Evolutionary conservation across 2,888 invertebrate genomes (phyloP).

Genomic region (Tanaodytes sp.): DNA sequence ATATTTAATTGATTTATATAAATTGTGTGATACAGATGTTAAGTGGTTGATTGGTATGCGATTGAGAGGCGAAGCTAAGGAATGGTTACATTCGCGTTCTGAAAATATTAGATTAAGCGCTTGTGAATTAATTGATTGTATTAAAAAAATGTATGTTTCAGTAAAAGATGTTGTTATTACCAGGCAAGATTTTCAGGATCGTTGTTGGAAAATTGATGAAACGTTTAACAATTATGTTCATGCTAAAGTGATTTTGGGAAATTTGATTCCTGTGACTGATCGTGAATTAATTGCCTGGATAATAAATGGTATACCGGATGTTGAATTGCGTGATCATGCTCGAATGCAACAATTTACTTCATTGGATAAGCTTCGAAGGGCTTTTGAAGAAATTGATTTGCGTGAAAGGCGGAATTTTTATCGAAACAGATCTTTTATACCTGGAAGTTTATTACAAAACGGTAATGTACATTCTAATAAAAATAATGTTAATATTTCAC

Average conservation of each 20-base stretch:
- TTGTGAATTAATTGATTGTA: constrained; percentile 19
- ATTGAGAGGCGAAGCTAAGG: constrained; percentile 40
- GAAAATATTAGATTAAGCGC: constrained; percentile 36
- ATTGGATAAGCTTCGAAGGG: too few relatives aligned
- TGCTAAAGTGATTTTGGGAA: constrained; percentile 49
- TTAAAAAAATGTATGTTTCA: constrained; percentile 50
- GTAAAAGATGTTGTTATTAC: constrained; percentile 32
- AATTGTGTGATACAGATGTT: constrained; percentile 32
- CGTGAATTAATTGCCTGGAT: constrained; percentile 54
- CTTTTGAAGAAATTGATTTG: constrained; percentile 27
- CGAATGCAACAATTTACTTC: constrained; percentile 44
- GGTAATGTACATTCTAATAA: neutral
- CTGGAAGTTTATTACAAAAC: too few relatives aligned
- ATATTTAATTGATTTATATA: constrained; percentile 35
- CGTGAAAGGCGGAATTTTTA: too few relatives aligned
- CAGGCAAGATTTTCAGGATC: constrained; percentile 49
- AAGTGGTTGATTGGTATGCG: constrained; percentile 44
- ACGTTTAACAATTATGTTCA: constrained; percentile 53
- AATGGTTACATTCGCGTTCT: constrained; percentile 53
- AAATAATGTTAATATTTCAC: neutral
- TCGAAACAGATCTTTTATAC: too few relatives aligned
- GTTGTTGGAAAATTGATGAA: constrained; percentile 44
- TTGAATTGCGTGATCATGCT: constrained; percentile 47
- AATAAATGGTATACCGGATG: constrained; percentile 54
- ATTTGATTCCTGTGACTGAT: constrained; percentile 45